Conservation (phyloP, 2,113 vertebrate species). For the Actinemys pallida region DNA sequence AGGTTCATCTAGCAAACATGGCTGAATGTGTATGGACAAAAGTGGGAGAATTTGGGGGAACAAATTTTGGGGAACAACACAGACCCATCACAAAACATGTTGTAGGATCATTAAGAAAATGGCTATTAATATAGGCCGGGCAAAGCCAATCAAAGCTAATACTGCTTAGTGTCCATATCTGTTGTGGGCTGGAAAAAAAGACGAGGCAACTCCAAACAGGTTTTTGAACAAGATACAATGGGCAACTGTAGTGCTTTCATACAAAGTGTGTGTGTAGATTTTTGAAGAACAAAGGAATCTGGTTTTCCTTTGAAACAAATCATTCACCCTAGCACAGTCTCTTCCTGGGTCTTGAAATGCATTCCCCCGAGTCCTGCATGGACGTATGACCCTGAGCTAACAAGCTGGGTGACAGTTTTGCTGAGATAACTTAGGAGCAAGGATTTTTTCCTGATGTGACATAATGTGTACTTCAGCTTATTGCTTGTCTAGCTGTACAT, state of each 20-base stretch:
- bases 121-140: not conserved
- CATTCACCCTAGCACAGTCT: not conserved
- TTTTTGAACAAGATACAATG: not conserved
- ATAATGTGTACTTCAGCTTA: not conserved
- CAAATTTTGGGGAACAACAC: not conserved
- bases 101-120: not conserved
- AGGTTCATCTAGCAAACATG: not conserved
- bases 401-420: not conserved
- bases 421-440: not conserved
- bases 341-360: not conserved
- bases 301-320: not conserved
- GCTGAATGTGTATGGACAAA: not conserved
- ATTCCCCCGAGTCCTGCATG: not conserved
- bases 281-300: not conserved
- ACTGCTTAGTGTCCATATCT: not conserved
- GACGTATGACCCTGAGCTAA: not conserved
- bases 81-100: not conserved
- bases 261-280: too few species aligned
- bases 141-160: not conserved
- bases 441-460: too few species aligned
- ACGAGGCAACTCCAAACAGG: not conserved
- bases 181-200: not conserved
- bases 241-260: not conserved
- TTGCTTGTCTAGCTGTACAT: not conserved
- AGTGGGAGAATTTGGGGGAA: not conserved